These are phyloP conservation scores for Stomatorhinus ivindoensis DNA, from an alignment of 2,113 vertebrate genomes.

Conservation along the genomic window DNA sequence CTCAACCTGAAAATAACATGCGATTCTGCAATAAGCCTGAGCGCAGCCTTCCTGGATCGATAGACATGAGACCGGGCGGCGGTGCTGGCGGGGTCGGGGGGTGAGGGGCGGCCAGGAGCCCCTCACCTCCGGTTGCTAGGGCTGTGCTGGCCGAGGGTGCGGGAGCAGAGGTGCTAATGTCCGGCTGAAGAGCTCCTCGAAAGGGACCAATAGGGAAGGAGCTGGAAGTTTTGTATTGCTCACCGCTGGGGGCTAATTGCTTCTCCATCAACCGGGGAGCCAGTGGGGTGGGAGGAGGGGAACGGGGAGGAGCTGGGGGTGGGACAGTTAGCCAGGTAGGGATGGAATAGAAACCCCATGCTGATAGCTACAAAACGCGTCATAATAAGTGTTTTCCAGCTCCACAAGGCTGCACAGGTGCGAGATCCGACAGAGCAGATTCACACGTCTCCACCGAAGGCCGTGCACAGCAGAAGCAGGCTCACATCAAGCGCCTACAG, in stretches of 20 bases:
- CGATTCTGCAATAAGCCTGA: neutral
- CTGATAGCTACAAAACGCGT: neutral
- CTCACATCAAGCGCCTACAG: neutral
- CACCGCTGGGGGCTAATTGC: constrained; percentile 6
- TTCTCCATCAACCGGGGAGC: neutral
- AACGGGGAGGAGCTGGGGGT: neutral
- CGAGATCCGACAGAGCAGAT: neutral
- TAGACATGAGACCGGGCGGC: neutral
- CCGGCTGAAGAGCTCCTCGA: neutral
- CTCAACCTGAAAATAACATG: neutral
- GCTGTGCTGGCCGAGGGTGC: neutral
- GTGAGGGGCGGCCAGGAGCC: neutral
- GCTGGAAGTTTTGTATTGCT: neutral
- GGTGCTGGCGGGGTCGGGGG: too few species aligned
- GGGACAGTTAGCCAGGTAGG: neutral
- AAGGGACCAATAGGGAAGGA: neutral
- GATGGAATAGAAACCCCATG: neutral
- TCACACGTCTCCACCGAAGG: neutral
- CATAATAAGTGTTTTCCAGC: neutral
- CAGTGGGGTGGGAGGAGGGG: neutral
- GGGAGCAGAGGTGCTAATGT: neutral
- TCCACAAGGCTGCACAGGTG: neutral
- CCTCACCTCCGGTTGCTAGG: neutral
- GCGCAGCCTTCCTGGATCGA: neutral
- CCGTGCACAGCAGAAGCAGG: neutral